Evolutionary conservation across 2,113 vertebrate species (phyloP).

Genomic region (Proterorhinus semilunaris): DNA sequence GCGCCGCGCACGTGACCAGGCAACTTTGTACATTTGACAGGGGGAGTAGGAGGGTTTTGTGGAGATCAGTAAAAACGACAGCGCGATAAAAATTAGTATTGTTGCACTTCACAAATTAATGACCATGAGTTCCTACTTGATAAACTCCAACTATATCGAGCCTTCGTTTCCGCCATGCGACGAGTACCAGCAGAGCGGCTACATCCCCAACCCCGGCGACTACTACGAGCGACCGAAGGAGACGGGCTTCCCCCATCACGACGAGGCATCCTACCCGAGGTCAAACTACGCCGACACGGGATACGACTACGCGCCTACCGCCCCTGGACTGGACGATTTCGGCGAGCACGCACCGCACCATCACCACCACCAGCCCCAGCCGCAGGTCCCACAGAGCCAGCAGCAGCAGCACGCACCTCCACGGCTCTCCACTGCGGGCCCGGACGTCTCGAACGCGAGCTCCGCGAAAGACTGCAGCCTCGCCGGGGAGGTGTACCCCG

Average conservation of each 20-base stretch:
- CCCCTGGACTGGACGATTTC: conserved; percentile 76
- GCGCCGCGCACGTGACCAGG: conserved; percentile 77
- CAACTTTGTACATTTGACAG: conserved; percentile 93
- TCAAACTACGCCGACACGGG: conserved; percentile 83
- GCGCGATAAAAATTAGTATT: conserved; percentile 99
- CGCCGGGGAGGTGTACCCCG: conserved; percentile 80
- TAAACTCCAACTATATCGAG: conserved; percentile 99
- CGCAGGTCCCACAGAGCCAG: conserved; percentile 80
- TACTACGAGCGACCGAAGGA: conserved; percentile 90
- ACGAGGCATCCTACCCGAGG: conserved; percentile 83
- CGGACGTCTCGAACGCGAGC: conserved; percentile 78
- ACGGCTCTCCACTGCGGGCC: conserved; percentile 66
- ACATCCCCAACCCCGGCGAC: conserved; percentile 83
- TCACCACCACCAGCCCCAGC: conserved; percentile 78
- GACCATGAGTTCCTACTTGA: conserved; percentile 99
- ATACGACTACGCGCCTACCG: conserved; percentile 79
- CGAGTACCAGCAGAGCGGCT: conserved; percentile 92
- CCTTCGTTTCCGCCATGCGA: conserved; percentile 97
- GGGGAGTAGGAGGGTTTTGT: conserved; percentile 90
- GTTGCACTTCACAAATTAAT: conserved; percentile 99
- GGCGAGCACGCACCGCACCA: conserved; percentile 50
- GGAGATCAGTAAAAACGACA: conserved; percentile 97
- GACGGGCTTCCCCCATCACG: conserved; percentile 83
- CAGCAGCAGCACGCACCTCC: conserved; percentile 53
- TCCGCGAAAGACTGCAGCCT: conserved; percentile 85